Evolutionary conservation across 1,140 invertebrate genomes (phyloP), one percentile per base, ranked within the genome.

Genomic region (Musca vetustissima): DNA sequence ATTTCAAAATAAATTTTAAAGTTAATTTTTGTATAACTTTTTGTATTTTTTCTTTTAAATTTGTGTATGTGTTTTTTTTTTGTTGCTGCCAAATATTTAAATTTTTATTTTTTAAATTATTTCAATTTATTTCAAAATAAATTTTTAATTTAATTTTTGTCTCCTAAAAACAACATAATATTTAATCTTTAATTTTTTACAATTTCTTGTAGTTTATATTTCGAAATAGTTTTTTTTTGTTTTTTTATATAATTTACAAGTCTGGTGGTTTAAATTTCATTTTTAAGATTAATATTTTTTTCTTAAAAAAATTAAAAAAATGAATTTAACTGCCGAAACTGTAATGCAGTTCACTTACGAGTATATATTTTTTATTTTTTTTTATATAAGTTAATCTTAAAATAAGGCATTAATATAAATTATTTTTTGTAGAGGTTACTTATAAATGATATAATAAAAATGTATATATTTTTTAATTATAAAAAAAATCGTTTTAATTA

Each of bases 151-250:
- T 28, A 70, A 72, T 53, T 72, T 74, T 75, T 72, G 72, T 80
- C 78, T 80, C 78, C 78, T 80, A 80, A 80, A 80, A 80, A 80
- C 78, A 80, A 80, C 78, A 69, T 80, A 70, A 69, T 67, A 52
- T 66, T 66, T 64, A 24, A 55, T 28, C 24, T 43, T 19, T 69
- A 61, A 24, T 65, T 66, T 49, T 22, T 47, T 15, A n/a, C 59
- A 47, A 8, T 13, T 49, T 64, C 25, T 64, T 64, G 19, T 25
- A 19, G 7, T 1, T 64, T 70, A n/a, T 17, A 15, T 61, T 19
- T 14, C 19, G 25, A 53, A 66, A 66, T 50, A 50, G 57, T 69
- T 69, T 15, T 25, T 50, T 15, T 25, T 50, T 66, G 47, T 17
- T 68, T 68, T 68, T n/a, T n/a, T n/a, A n/a, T 52, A 32, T 52